Base-by-base conservation (phyloP, 1,140 invertebrate genomes). In the Colletes latitarsis region DNA sequence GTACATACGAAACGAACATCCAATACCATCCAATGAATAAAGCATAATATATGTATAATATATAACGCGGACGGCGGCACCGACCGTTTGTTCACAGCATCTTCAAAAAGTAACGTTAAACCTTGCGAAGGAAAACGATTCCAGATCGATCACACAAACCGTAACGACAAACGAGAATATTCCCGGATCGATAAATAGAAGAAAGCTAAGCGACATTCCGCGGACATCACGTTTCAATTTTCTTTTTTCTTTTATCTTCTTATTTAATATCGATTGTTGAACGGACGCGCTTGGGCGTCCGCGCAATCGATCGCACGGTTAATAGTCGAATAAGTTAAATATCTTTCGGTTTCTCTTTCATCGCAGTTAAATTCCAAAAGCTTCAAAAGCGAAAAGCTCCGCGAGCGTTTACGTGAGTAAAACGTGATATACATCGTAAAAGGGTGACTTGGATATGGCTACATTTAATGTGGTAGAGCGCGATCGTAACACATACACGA, bases 401-500 rank as follows among this genome's bases (percentile, higher is more conserved):
- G 72, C 82, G 68, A 60, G 71, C 67, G 41, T 82, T 30, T 84
- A 70, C 46, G 77, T 82, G 76, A 87, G 62, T 77, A 82, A 77
- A 80, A 84, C 83, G 88, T 91, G 88, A 86, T 90, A 81, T 89
- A 90, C 87, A 83, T 90, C 77, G 83, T 88, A 86, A 87, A 88
- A 91, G 88, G 30, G 89, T 89, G 87, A 89, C 85, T 90, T 89
- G 87, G 82, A 88, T 89, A 88, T 76, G 81, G 81, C 84, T 90
- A 90, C 86, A 82, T 89, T 70, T 89, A 89, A 90, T 78, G 63
- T 83, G 90, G 78, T 88, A 89, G 88, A 91, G 88, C 90, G 89
- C 89, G 89, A 91, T 90, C 78, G 78, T 89, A 92, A 92, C 89
- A 92, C 91, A 89, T 92, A 93, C 90, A 93, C 91, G 90, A 92